A percentile compares a stretch with the other conserved stretches of the same genome.
Evolutionary conservation across 2,888 invertebrate species (phyloP).

Genomic region (Thereva unica): DNA sequence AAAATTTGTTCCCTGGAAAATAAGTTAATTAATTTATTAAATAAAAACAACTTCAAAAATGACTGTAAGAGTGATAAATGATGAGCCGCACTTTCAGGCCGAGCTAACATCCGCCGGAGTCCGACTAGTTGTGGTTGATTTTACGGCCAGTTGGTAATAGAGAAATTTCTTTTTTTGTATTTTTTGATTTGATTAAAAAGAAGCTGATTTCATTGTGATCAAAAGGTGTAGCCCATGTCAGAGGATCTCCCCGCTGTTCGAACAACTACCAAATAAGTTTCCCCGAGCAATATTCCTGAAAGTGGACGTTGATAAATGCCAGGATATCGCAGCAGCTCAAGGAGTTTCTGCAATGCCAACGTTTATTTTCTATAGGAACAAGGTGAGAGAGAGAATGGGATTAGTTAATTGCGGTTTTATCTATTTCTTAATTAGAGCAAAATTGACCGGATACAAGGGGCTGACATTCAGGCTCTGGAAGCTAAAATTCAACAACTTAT

Average conservation of each 20-base stretch:
- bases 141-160: slow-evolving; percentile 85
- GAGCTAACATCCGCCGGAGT: slow-evolving; percentile 84
- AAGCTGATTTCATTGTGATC: neutral
- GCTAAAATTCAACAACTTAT: slow-evolving; percentile 87
- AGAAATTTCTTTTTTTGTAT: neutral
- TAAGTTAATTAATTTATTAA: neutral
- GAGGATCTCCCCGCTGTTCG: slow-evolving; percentile 89
- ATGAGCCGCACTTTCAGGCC: slow-evolving; percentile 74
- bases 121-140: slow-evolving; percentile 91
- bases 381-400: slow-evolving; percentile 59
- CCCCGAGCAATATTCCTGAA: slow-evolving; percentile 88
- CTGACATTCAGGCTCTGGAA: slow-evolving; percentile 80
- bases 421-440: slow-evolving; percentile 64
- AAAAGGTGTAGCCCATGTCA: slow-evolving; percentile 96
- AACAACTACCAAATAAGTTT: slow-evolving; percentile 84
- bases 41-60: slow-evolving; percentile 43
- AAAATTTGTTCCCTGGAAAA: neutral
- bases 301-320: slow-evolving; percentile 87
- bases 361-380: slow-evolving; percentile 91
- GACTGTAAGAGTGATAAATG: slow-evolving; percentile 56
- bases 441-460: slow-evolving; percentile 86
- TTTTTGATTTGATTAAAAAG: neutral
- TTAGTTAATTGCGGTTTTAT: neutral
- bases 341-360: slow-evolving; percentile 98
- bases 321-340: slow-evolving; percentile 83